Conservation (phyloP, 2,113 vertebrate species). For the Sisor rabdophorus region DNA sequence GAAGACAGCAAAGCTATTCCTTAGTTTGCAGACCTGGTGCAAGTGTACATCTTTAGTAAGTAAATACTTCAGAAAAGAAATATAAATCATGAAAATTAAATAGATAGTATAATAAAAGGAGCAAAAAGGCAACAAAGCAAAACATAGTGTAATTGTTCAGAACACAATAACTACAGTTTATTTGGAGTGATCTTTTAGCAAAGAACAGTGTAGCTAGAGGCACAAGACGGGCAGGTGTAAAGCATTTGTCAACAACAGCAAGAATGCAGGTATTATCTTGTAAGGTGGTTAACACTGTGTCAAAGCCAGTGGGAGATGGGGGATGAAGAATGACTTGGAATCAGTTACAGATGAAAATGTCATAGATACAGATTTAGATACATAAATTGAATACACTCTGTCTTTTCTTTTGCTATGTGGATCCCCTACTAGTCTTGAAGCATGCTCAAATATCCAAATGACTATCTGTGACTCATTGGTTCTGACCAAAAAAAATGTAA, state of each 20-base stretch:
- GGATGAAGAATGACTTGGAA: not conserved
- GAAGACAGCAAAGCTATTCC: not conserved
- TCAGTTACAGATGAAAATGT: not conserved
- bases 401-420: not conserved
- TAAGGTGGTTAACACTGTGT: not conserved
- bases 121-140: not conserved
- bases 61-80: not conserved
- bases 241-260: constrained; percentile 7
- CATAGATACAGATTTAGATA: not conserved
- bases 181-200: not conserved
- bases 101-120: not conserved
- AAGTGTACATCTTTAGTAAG: not conserved
- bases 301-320: not conserved
- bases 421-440: not conserved
- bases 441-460: not conserved
- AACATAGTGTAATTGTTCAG: not conserved
- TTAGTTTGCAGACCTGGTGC: not conserved
- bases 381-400: not conserved
- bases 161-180: not conserved
- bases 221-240: not conserved
- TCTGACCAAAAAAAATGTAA: too few relatives aligned
- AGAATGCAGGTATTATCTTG: constrained; percentile 4
- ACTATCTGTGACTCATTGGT: not conserved
- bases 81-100: not conserved
- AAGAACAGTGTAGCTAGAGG: not conserved